phyloP scores from a whole-genome alignment of 2,888 invertebrate species.

The Ceratothoa steindachneri region DNA sequence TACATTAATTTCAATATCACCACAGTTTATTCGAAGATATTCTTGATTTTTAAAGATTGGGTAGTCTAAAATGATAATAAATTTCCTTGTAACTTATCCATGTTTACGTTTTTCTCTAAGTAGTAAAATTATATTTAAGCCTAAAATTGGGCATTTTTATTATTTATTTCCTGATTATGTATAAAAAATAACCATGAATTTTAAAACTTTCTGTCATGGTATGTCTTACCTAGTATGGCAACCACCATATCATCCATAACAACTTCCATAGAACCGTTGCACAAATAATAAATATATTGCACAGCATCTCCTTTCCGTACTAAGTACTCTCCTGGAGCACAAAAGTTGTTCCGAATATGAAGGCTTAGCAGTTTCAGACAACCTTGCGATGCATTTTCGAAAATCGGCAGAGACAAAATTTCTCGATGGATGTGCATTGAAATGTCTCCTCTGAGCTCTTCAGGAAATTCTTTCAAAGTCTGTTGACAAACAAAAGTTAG shows the following conservation, averaged over 20 bases:
- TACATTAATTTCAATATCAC: too few species aligned
- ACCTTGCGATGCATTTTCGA: conserved; percentile 74
- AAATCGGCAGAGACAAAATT: conserved; percentile 87
- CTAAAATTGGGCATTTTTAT: too few species aligned
- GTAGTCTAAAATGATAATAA: too few species aligned
- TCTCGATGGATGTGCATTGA: conserved; percentile 93
- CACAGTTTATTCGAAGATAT: too few species aligned
- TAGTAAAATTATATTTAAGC: too few species aligned
- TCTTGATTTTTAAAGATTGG: too few species aligned
- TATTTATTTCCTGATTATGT: too few species aligned
- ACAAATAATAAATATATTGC: conserved; percentile 88
- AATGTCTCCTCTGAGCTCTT: conserved; percentile 89
- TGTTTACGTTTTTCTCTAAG: too few species aligned
- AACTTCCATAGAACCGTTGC: conserved; percentile 96
- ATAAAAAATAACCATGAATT: too few species aligned
- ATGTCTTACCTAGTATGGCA: conserved; percentile 87
- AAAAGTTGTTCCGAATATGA: conserved; percentile 90
- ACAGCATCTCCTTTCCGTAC: conserved; percentile 92
- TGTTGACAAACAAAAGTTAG: conserved; percentile 55
- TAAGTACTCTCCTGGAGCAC: conserved; percentile 90
- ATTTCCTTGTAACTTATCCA: too few species aligned
- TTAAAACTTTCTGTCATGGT: too few species aligned
- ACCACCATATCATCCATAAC: conserved; percentile 95
- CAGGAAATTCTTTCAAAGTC: conserved; percentile 93
- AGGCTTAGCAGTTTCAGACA: conserved; percentile 86